Evolutionary conservation across 2,888 invertebrate species (phyloP), one percentile per base, ranked within the genome.

Genomic region (Ophraella communa): DNA sequence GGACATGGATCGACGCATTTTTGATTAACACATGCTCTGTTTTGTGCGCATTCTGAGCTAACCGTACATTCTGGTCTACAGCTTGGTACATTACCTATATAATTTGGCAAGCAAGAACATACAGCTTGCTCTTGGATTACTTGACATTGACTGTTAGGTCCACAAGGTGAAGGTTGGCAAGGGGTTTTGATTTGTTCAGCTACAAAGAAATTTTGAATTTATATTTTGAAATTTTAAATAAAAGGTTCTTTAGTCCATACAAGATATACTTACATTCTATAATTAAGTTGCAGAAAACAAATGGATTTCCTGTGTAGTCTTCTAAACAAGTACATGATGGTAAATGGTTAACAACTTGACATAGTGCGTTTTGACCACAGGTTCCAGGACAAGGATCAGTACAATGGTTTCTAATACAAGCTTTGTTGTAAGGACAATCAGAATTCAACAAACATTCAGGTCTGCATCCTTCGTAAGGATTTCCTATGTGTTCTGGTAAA

Each of bases 301-400:
- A 92, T 4, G 93, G 92, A 83, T 93, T 90, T 66, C 94, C 94
- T 11, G 89, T 88, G 78, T 88, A 92, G 23, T 91, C 91, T 63
- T 83, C 80, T n/a, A 86, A 81, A 77, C 93, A 94, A 64, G 84
- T 88, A 76, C 92, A 89, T 27, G 86, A 83, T 63, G 91, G 89
- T 74, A 92, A 76, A 82, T 91, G 90, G 74, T 90, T 91, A 10
- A 90, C 84, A 20, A 91, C 91, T 66, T 85, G 84, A 78, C 93
- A 93, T 67, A 88, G 86, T 4, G 92, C 89, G 77, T 91, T 90
- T 69, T 87, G 83, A 35, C 91, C 92, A 78, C 93, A 93, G 20
- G 88, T 88, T 62, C 91, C 91, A 0, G 90, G 88, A 74, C 92
- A 92, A 20, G 92, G 92, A 82, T 93, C 89, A 74, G 86, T 84